Evolutionary conservation across 2,113 vertebrate genomes (phyloP), one percentile per base, ranked within the genome.

Genomic region (Podilymbus podiceps): DNA sequence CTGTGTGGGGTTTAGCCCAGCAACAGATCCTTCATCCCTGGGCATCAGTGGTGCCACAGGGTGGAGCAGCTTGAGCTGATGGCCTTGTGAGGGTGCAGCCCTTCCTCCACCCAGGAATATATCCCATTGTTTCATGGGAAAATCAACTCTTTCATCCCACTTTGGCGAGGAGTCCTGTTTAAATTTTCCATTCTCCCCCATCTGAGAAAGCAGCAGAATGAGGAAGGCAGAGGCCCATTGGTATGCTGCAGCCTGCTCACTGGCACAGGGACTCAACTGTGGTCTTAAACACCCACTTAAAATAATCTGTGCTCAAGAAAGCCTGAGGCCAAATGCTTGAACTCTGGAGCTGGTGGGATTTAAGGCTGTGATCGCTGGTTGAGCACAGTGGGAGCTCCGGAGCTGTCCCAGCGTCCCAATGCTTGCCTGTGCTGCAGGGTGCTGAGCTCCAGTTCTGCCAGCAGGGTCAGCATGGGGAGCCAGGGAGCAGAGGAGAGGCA

Each of bases 241-340:
- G 35, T 16, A 73, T 7, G 18, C 1, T 2, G 40, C 80, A 73
- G 75, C 40, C 40, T 1, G 0, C 20, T 90, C 0, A 0, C 53
- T 3, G 18, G 35, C 50, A 64, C 64, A 38, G 27, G 33, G 33
- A 59, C 67, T 73, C 66, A 11, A 3, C 2, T 7, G 44, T 47
- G 28, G 25, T 87, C 25, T 63, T 80, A 74, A 84, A 67, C 6
- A 7, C 22, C 24, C 3, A 4, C 22, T 88, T 68, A 68, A 93
- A 95, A 84, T 90, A 79, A 72, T 63, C 62, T 3, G 1, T 3
- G 5, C 63, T 77, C 50, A 71, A 46, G 46, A 76, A 83, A 88
- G 46, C 71, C 71, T 42, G 74, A 82, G 74, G 42, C 12, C 74
- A 50, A 52, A 30, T 23, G 40, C 62, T 84, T 63, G 79, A 67